Conservation (phyloP, 2,797 vertebrate species). For the Trachops cirrhosus region DNA sequence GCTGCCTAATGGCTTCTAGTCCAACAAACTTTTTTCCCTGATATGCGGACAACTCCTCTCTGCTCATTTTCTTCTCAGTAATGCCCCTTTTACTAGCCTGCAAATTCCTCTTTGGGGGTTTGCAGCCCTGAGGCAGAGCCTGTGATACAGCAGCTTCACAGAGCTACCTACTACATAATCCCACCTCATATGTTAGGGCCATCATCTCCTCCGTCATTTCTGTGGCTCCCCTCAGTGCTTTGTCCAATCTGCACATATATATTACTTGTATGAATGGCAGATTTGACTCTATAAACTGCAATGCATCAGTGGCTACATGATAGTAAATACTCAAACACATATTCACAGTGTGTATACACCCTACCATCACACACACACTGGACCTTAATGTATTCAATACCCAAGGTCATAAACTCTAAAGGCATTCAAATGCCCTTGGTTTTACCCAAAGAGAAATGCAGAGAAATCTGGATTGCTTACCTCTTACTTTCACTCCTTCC, state of each 20-base stretch:
- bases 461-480: background rate
- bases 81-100: constrained; percentile 65
- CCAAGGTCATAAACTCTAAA: background rate
- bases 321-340: background rate
- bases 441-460: background rate
- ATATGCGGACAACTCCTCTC: constrained; percentile 66
- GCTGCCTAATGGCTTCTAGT: constrained; percentile 65
- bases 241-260: constrained; percentile 3
- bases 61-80: constrained; percentile 62
- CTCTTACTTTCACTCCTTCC: background rate
- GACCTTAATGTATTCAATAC: background rate
- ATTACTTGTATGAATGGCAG: background rate
- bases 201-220: background rate
- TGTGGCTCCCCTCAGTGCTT: background rate
- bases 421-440: background rate
- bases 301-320: background rate
- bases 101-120: constrained; percentile 69
- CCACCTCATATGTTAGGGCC: background rate
- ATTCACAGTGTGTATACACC: background rate
- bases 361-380: too few species aligned
- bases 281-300: constrained; percentile 14
- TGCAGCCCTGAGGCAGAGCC: constrained; percentile 31
- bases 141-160: background rate
- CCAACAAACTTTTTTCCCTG: constrained; percentile 64
- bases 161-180: background rate